Evolutionary conservation across 2,113 vertebrate genomes (phyloP), one percentile per base, ranked within the genome.

Genomic region (Lucifuga dentata): DNA sequence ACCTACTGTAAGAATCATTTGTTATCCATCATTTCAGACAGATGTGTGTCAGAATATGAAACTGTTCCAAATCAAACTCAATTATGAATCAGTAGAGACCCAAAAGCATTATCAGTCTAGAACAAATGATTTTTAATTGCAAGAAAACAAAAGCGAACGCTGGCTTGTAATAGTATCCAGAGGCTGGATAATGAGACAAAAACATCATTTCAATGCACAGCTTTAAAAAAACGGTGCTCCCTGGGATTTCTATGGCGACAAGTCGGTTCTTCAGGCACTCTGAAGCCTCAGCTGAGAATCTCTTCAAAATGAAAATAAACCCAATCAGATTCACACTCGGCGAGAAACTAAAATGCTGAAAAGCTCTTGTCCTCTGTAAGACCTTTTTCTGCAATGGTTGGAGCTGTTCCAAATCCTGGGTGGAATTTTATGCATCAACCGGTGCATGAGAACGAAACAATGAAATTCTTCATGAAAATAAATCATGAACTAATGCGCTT

Each of bases 51-150:
- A 39, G 16, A 29, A 43, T 38, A 15, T 23, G 1, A 36, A 16
- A 67, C 51, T 9, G 17, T 48, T 52, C 48, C 39, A 45, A 13
- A 13, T 32, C 20, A 62, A 17, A 33, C n/a, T 12, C 11, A 9
- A 1, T 0, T 41, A 48, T 19, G 53, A 62, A 26, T 48, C 15
- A 55, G 35, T 2, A 4, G 23, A 19, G 44, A 23, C 43, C 17
- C 15, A n/a, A 64, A 3, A 21, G 26, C 40, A 0, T 68, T 26
- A 24, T 64, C 59, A 57, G 56, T 79, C 56, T 67, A 77, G 62
- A 87, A 76, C 60, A 78, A 81, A 83, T 74, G 21, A 76, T 65
- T 79, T 89, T 88, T 87, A 84, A 81, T 87, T 81, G 65, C 76
- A 81, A 59, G 63, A 62, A 84, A 85, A 87, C 64, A 84, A 73